Conservation (phyloP, 2,888 invertebrate species). For the Diachrysia chrysitis region DNA sequence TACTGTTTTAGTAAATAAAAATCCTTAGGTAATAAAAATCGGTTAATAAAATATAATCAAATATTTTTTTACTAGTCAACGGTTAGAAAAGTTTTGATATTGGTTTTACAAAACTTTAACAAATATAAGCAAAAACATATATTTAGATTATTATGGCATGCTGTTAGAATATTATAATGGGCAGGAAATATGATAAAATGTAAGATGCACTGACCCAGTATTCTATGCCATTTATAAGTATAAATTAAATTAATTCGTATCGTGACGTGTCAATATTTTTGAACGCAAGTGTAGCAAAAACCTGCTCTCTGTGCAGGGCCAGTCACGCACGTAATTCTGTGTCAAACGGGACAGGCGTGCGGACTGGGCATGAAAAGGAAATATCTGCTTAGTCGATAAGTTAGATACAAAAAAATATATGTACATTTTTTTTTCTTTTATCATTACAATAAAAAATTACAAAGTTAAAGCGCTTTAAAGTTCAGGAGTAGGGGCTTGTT, state of each 20-base stretch:
- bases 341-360: not conserved
- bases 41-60: too few relatives aligned
- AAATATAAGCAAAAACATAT: not conserved
- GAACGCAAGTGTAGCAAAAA: not conserved
- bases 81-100: too few relatives aligned
- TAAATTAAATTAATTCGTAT: not conserved
- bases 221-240: not conserved
- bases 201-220: not conserved
- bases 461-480: too few relatives aligned
- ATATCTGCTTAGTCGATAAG: not conserved
- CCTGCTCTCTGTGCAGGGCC: not conserved
- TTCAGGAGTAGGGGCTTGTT: too few relatives aligned
- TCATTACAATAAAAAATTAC: too few relatives aligned
- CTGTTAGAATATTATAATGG: not conserved
- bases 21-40: too few relatives aligned
- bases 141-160: not conserved
- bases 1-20: too few relatives aligned
- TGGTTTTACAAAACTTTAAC: not conserved
- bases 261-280: slow-evolving; percentile 1
- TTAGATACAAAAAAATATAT: too few relatives aligned
- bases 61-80: too few relatives aligned
- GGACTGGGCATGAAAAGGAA: not conserved
- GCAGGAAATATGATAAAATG: not conserved
- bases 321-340: not conserved
- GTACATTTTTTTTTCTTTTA: too few relatives aligned